These are phyloP conservation scores for Sapayoa aenigma DNA, from an alignment of 2,113 vertebrate species.

Conservation along the genomic window DNA sequence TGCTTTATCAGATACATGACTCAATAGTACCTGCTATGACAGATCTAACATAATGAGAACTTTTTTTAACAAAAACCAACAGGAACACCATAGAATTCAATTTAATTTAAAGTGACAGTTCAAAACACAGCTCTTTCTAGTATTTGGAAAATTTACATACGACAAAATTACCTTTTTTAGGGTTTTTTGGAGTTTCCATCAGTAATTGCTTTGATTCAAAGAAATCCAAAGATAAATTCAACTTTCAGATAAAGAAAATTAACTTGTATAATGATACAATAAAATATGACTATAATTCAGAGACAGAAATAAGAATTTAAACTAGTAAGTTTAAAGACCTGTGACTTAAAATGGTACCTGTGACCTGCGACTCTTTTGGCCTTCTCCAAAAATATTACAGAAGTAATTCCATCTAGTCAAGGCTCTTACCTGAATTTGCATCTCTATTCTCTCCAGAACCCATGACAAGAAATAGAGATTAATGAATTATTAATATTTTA, in stretches of 20 bases:
- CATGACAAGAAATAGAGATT: not conserved
- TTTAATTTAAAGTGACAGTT: not conserved
- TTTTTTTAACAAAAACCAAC: not conserved
- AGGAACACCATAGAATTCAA: rapidly evolving
- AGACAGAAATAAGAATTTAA: not conserved
- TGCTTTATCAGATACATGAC: not conserved
- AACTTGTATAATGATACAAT: not conserved
- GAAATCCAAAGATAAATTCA: not conserved
- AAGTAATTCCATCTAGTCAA: not conserved
- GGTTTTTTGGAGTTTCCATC: not conserved
- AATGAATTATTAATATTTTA: not conserved
- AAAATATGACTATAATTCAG: not conserved
- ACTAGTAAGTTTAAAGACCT: not conserved
- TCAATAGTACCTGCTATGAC: not conserved
- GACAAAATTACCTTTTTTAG: not conserved
- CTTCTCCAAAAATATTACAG: not conserved
- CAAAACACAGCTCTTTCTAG: not conserved
- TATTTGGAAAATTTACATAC: not conserved
- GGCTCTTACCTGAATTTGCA: not conserved
- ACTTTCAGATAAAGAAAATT: not conserved
- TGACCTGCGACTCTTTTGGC: not conserved
- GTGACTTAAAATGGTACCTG: not conserved
- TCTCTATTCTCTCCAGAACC: not conserved
- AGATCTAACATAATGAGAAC: not conserved
- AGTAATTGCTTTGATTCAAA: not conserved